Evolutionary conservation across 2,888 invertebrate species (phyloP).

Genomic region (Brassicogethes aeneus): DNA sequence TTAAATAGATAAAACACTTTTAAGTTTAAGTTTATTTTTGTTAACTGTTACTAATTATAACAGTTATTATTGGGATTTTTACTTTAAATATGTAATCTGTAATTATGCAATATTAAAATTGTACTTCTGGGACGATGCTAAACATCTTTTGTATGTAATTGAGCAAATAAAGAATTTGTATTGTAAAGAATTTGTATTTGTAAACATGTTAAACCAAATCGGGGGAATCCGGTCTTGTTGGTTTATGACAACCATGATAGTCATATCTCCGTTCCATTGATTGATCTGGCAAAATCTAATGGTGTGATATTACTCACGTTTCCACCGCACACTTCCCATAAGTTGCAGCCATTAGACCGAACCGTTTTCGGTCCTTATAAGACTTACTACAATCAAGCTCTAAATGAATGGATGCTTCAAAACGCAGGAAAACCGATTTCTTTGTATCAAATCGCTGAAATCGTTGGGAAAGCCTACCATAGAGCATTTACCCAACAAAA

Average conservation of each 20-base stretch:
- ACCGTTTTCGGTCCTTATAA: slow-evolving; percentile 8
- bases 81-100: too few relatives aligned
- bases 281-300: slow-evolving; percentile 10
- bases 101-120: too few relatives aligned
- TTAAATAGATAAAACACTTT: too few relatives aligned
- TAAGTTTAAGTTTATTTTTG: too few relatives aligned
- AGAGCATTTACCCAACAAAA: slow-evolving; percentile 9
- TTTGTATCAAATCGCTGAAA: slow-evolving; percentile 15
- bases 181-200: too few relatives aligned
- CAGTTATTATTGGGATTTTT: too few relatives aligned
- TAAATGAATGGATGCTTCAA: slow-evolving; percentile 11
- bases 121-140: too few relatives aligned
- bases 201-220: slow-evolving; percentile 8
- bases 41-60: too few relatives aligned
- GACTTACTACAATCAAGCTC: slow-evolving; percentile 8
- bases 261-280: slow-evolving; percentile 21
- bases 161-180: too few relatives aligned
- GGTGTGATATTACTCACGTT: slow-evolving; percentile 20
- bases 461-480: slow-evolving; percentile 10
- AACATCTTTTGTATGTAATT: too few relatives aligned
- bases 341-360: slow-evolving; percentile 6
- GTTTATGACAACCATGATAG: slow-evolving; percentile 29
- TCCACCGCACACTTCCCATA: too few relatives aligned
- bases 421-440: slow-evolving; percentile 12
- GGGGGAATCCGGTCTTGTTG: slow-evolving; percentile 17